Conservation (phyloP, 2,113 vertebrate species). For the Boulengeromyrus knoepffleri region DNA sequence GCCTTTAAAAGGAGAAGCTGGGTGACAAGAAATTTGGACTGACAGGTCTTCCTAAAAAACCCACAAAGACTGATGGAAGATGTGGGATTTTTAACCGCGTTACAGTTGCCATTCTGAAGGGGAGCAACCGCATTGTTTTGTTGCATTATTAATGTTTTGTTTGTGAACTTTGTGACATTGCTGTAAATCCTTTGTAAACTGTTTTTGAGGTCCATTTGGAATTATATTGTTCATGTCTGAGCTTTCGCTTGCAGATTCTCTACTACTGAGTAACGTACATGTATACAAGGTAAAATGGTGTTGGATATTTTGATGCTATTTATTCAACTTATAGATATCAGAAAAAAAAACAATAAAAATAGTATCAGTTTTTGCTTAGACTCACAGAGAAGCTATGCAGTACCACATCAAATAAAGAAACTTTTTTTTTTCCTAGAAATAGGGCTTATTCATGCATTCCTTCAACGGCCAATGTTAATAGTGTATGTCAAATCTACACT, state of each 20-base stretch:
- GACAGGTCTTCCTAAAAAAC: background rate
- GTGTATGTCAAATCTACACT: background rate
- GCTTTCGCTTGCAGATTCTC: slow-evolving; percentile 27
- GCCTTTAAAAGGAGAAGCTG: background rate
- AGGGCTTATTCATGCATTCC: background rate
- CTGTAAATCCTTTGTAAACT: slow-evolving; percentile 19
- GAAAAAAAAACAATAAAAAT: background rate
- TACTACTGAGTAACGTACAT: slow-evolving; percentile 33
- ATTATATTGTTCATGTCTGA: slow-evolving; percentile 14
- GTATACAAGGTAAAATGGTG: background rate
- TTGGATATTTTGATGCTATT: slow-evolving; percentile 3
- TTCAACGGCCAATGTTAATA: background rate
- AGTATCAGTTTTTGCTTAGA: background rate
- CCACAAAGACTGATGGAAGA: slow-evolving; percentile 4
- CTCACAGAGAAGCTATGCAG: background rate
- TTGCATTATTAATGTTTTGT: background rate
- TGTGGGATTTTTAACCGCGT: background rate
- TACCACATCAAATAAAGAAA: background rate
- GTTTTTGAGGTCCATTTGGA: slow-evolving; percentile 12
- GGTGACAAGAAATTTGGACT: background rate
- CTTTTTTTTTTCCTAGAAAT: background rate
- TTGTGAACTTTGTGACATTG: slow-evolving; percentile 7
- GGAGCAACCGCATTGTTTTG: background rate
- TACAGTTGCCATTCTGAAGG: slow-evolving; percentile 10
- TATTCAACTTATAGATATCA: background rate